Evolutionary conservation across 2,113 vertebrate species (phyloP).

Genomic region (Pycnonotus jocosus): DNA sequence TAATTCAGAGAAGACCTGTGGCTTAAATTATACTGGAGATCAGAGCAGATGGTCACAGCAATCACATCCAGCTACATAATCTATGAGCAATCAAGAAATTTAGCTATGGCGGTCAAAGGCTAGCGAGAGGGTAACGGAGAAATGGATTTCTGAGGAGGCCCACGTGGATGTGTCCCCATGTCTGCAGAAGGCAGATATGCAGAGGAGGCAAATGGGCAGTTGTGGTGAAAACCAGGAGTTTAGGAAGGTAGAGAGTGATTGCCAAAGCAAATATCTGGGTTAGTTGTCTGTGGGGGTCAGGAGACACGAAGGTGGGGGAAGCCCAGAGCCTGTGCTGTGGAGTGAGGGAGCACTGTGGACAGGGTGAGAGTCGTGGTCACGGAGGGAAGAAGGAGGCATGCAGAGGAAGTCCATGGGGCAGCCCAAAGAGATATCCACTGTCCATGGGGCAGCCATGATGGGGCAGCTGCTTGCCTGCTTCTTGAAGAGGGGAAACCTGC

Average conservation of each 20-base stretch:
- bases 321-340: not conserved
- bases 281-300: fast-evolving
- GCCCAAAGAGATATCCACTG: not conserved
- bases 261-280: not conserved
- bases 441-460: fast-evolving
- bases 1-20: slow-evolving; percentile 41
- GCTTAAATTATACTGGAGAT: not conserved
- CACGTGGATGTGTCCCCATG: fast-evolving
- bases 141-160: not conserved
- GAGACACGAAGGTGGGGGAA: fast-evolving
- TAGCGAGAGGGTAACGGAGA: fast-evolving
- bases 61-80: not conserved
- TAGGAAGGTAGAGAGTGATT: not conserved
- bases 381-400: fast-evolving
- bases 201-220: not conserved
- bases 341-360: not conserved
- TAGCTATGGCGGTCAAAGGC: not conserved
- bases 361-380: not conserved
- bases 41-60: slow-evolving; percentile 35
- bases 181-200: not conserved
- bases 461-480: not conserved
- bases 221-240: not conserved
- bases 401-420: not conserved
- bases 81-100: slow-evolving; percentile 16
- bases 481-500: not conserved